Conservation (phyloP, 92 coral and sea anemone genomes). For the Metridium senile region DNA sequence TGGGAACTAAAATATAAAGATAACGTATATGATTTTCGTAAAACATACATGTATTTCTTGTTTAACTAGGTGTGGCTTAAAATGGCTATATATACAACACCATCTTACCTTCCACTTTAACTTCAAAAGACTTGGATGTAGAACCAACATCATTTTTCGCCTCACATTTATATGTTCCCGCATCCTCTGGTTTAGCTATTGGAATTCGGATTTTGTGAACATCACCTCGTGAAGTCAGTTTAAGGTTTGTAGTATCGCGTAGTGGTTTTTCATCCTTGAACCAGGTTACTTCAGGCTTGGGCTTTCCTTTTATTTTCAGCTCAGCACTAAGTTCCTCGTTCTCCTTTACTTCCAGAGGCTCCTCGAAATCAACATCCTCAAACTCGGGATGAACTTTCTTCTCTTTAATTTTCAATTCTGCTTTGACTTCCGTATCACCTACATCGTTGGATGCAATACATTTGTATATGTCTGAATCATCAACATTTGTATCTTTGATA, state of each 20-base stretch:
- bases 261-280: slow-evolving; percentile 70
- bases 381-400: slow-evolving; percentile 65
- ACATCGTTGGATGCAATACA: slow-evolving; percentile 77
- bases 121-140: slow-evolving; percentile 66
- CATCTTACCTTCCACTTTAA: slow-evolving; percentile 73
- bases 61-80: background rate
- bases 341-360: slow-evolving; percentile 68
- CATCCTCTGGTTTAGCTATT: slow-evolving; percentile 64
- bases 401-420: slow-evolving; percentile 53
- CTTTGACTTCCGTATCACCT: slow-evolving; percentile 55
- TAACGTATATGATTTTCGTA: background rate
- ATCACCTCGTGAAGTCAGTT: slow-evolving; percentile 57
- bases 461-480: slow-evolving; percentile 80
- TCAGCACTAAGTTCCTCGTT: slow-evolving; percentile 65
- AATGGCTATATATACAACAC: background rate
- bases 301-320: slow-evolving; percentile 78
- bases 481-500: slow-evolving; percentile 62
- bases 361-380: slow-evolving; percentile 49
- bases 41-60: too few relatives aligned
- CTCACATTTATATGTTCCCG: slow-evolving; percentile 90
- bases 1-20: slow-evolving; percentile 38
- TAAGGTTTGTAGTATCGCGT: slow-evolving; percentile 64
- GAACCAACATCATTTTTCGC: slow-evolving; percentile 84
- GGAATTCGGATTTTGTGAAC: slow-evolving; percentile 53
- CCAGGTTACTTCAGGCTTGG: slow-evolving; percentile 90